Evolutionary conservation across 2,888 invertebrate species (phyloP).

Genomic region (Psylliodes chrysocephalus): DNA sequence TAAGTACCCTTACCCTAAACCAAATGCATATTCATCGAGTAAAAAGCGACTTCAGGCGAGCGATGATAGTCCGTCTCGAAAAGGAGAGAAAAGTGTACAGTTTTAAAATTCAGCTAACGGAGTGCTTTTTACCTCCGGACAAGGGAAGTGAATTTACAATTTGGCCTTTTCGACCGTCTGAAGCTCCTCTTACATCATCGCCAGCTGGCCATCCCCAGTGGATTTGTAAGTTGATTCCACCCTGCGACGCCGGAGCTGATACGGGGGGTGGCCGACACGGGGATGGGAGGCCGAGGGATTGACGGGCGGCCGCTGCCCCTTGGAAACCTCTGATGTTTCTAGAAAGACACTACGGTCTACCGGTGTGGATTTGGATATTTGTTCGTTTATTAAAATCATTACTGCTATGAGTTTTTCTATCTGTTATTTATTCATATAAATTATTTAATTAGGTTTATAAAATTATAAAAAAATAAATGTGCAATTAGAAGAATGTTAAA

Average conservation of each 20-base stretch:
- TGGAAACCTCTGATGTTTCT: conserved; percentile 41
- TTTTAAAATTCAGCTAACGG: conserved; percentile 62
- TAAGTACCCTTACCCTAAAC: conserved; percentile 20
- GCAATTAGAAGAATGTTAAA: too few relatives aligned
- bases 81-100: conserved; percentile 39
- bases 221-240: conserved; percentile 63
- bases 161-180: conserved; percentile 56
- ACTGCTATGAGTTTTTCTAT: too few relatives aligned
- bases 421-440: too few relatives aligned
- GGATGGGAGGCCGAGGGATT: neutral
- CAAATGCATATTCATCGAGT: conserved; percentile 29
- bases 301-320: conserved; percentile 18
- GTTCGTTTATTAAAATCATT: too few relatives aligned
- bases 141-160: conserved; percentile 64
- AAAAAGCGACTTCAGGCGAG: neutral
- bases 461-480: too few relatives aligned
- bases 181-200: conserved; percentile 59
- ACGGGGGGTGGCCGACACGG: conserved; percentile 13
- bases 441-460: too few relatives aligned
- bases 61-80: conserved; percentile 5
- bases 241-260: conserved; percentile 37
- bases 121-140: conserved; percentile 65
- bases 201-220: conserved; percentile 62
- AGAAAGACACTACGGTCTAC: conserved; percentile 18
- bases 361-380: too few relatives aligned